phyloP scores from a whole-genome alignment of 2,888 invertebrate genomes.

The Megalurothrips usitatus region DNA sequence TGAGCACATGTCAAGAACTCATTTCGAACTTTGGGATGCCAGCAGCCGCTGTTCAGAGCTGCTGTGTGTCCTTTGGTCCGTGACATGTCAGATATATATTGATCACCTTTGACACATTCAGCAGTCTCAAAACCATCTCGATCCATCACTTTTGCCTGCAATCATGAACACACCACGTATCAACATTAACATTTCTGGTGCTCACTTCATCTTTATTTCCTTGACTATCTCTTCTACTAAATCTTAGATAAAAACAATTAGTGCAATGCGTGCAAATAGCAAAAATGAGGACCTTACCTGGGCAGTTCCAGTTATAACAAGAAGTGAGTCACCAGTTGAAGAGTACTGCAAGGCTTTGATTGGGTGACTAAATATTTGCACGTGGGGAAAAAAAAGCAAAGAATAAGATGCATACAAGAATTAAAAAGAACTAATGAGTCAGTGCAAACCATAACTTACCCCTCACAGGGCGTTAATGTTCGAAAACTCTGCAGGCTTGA shows the following conservation, averaged over 20 bases:
- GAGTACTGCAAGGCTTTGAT: slow-evolving; percentile 88
- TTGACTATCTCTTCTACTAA: too few species aligned
- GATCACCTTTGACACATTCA: slow-evolving; percentile 92
- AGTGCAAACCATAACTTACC: background rate
- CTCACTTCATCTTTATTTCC: too few species aligned
- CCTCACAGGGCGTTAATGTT: slow-evolving; percentile 90
- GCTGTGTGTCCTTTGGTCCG: slow-evolving; percentile 93
- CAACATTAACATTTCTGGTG: background rate
- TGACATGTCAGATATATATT: slow-evolving; percentile 92
- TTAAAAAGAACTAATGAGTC: slow-evolving; percentile 35
- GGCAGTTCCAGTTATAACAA: slow-evolving; percentile 87
- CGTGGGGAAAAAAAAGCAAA: background rate
- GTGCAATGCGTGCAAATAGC: too few species aligned
- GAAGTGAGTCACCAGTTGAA: slow-evolving; percentile 85
- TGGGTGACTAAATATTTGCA: slow-evolving; percentile 60
- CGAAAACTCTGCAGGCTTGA: slow-evolving; percentile 85
- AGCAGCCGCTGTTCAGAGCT: slow-evolving; percentile 80
- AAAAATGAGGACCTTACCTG: slow-evolving; percentile 47
- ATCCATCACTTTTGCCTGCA: slow-evolving; percentile 79
- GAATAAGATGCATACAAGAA: background rate
- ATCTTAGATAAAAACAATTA: too few species aligned
- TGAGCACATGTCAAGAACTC: slow-evolving; percentile 93
- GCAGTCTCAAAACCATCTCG: slow-evolving; percentile 90
- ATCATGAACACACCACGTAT: background rate
- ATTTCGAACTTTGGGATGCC: slow-evolving; percentile 86